Evolutionary conservation across 2,888 invertebrate genomes (phyloP).

Genomic region (Megalurothrips usitatus): DNA sequence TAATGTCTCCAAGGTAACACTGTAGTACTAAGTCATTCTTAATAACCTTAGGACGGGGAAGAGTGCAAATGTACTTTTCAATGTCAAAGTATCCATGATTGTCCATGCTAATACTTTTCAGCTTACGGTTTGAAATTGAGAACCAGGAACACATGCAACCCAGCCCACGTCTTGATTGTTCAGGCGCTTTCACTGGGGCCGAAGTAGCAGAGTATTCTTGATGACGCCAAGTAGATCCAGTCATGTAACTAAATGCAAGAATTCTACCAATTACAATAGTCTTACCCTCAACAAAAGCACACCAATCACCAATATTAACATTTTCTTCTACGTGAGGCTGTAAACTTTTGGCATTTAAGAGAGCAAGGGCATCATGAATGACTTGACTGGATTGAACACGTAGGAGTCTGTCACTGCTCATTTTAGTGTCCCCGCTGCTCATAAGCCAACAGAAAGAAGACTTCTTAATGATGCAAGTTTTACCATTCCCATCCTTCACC

Average conservation of each 20-base stretch:
- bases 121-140: not conserved
- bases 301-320: not conserved
- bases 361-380: not conserved
- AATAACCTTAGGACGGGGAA: not conserved
- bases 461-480: not conserved
- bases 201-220: slow-evolving; percentile 5
- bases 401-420: not conserved
- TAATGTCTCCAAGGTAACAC: not conserved
- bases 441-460: not conserved
- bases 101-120: not conserved
- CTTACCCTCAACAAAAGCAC: not conserved
- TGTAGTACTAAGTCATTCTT: not conserved
- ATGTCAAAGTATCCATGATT: not conserved
- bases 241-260: slow-evolving; percentile 14
- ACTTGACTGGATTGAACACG: not conserved
- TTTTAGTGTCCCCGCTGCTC: not conserved
- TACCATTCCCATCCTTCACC: not conserved
- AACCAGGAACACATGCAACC: slow-evolving; percentile 14
- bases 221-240: not conserved
- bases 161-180: not conserved
- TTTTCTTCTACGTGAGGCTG: not conserved
- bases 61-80: not conserved
- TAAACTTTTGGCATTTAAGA: not conserved
- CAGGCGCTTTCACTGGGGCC: not conserved
- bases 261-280: not conserved